A percentile compares a stretch with the other conserved stretches of the same genome.
Conservation (phyloP, 2,888 invertebrate species). For the Macaria notata region DNA sequence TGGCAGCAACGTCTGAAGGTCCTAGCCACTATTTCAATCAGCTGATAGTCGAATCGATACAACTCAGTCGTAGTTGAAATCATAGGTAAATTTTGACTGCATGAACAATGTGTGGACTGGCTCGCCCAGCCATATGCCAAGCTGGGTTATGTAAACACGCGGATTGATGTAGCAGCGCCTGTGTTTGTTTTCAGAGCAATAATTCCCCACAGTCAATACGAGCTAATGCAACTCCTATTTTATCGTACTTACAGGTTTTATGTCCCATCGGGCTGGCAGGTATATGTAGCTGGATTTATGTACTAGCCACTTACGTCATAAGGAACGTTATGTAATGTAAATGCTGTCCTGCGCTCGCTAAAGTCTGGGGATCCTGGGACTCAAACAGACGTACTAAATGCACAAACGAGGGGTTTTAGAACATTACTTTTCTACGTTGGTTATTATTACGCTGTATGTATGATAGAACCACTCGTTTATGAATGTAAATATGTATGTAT, state of each 20-base stretch:
- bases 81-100: too few species aligned
- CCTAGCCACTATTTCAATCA: not conserved
- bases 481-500: too few species aligned
- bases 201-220: not conserved
- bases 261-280: not conserved
- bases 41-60: not conserved
- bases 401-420: too few species aligned
- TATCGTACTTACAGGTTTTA: conserved; percentile 3
- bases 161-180: not conserved
- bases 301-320: conserved; percentile 62
- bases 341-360: conserved; percentile 33
- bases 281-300: conserved; percentile 24
- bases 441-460: too few species aligned
- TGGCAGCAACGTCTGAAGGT: not conserved
- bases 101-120: not conserved
- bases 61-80: too few species aligned
- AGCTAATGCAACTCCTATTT: not conserved
- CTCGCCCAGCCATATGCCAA: conserved; percentile 1
- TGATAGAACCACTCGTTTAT: too few species aligned
- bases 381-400: too few species aligned
- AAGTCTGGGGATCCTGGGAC: conserved; percentile 9
- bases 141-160: conserved; percentile 3
- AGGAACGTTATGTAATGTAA: conserved; percentile 66
- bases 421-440: too few species aligned
- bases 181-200: conserved; percentile 4